These are phyloP conservation scores for Acronicta psi DNA, from an alignment of 2,888 invertebrate genomes.

Conservation along the genomic window DNA sequence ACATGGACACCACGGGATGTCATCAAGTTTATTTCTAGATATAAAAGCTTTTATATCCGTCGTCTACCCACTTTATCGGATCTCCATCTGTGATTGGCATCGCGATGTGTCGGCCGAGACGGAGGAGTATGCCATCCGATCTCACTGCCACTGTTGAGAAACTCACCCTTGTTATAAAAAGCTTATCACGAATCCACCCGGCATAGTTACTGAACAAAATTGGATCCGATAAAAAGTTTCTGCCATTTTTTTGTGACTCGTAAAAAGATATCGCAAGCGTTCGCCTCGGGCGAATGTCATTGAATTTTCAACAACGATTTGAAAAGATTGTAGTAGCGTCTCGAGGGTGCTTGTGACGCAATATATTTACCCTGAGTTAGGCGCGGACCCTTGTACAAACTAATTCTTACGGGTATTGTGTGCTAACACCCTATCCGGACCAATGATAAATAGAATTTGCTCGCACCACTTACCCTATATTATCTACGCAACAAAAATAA, in stretches of 20 bases:
- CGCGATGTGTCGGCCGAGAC: conserved; percentile 31
- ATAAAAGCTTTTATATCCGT: conserved; percentile 45
- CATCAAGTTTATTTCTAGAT: conserved; percentile 29
- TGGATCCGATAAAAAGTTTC: conserved; percentile 78
- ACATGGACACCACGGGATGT: conserved; percentile 7
- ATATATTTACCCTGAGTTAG: conserved; percentile 60
- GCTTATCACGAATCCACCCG: conserved; percentile 77
- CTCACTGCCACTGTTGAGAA: conserved; percentile 28
- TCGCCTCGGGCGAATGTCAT: conserved; percentile 72
- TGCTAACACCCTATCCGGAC: conserved; percentile 20
- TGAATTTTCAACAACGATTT: conserved; percentile 77
- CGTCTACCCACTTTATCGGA: conserved; percentile 36
- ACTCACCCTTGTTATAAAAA: conserved; percentile 75
- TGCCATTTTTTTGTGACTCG: conserved; percentile 75
- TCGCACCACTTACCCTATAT: conserved; percentile 13
- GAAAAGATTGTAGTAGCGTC: conserved; percentile 68
- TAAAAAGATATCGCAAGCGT: conserved; percentile 73
- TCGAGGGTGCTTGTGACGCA: conserved; percentile 57
- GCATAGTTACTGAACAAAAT: conserved; percentile 78
- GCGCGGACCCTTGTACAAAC: conserved; percentile 59
- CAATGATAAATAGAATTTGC: conserved; percentile 15
- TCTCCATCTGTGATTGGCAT: conserved; percentile 54
- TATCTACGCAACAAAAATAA: conserved; percentile 28
- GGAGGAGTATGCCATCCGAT: conserved; percentile 23
- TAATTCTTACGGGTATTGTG: conserved; percentile 64